Evolutionary conservation across 1,140 invertebrate species (phyloP).

Genomic region (Neoseiulus cucumeris): DNA sequence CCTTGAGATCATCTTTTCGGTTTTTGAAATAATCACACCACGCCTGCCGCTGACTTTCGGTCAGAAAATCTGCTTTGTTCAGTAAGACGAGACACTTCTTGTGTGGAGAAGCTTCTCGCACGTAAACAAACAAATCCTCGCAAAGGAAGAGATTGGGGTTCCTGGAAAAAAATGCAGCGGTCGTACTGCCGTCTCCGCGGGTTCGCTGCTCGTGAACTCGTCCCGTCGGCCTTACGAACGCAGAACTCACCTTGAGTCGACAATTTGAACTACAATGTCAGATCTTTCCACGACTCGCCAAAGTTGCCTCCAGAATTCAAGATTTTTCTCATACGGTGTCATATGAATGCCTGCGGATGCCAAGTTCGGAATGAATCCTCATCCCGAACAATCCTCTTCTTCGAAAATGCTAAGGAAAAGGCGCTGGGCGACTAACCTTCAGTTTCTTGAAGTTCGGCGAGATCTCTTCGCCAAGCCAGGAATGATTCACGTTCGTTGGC

Average conservation of each 20-base stretch:
- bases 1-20: constrained; percentile 33
- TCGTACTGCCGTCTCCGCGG: too few species aligned
- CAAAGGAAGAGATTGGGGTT: constrained; percentile 88
- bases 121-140: constrained; percentile 81
- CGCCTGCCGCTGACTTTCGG: constrained; percentile 47
- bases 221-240: too few species aligned
- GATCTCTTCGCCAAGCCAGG: constrained; percentile 60
- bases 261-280: constrained; percentile 82
- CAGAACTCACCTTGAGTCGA: constrained; percentile 50
- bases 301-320: constrained; percentile 94
- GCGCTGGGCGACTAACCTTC: neutral
- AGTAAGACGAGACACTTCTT: constrained; percentile 69
- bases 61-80: constrained; percentile 93
- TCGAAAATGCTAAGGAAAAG: neutral
- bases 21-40: constrained; percentile 76
- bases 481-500: constrained; percentile 55
- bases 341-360: constrained; percentile 36
- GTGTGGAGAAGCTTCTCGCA: constrained; percentile 47
- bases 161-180: constrained; percentile 27
- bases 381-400: constrained; percentile 44
- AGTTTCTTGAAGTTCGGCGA: constrained; percentile 35
- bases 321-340: constrained; percentile 93
- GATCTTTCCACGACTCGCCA: constrained; percentile 93
- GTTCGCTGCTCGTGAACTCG: too few species aligned
- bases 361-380: constrained; percentile 31